Evolutionary conservation across 2,113 vertebrate genomes (phyloP), one percentile per base, ranked within the genome.

Genomic region (Poeciliopsis turrubarensis): DNA sequence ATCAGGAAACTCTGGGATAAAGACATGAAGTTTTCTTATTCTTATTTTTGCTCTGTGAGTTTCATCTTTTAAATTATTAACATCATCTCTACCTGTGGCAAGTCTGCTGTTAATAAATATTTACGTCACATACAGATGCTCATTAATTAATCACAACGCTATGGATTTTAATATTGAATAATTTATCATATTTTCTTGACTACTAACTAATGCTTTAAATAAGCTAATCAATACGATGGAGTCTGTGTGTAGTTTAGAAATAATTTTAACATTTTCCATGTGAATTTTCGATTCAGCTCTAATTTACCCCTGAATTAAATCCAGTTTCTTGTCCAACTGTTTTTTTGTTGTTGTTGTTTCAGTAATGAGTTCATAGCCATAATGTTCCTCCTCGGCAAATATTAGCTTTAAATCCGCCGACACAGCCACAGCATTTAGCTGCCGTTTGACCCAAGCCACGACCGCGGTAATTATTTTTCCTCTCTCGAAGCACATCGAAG

Each of bases 311-410:
- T n/a, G 62, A 44, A 60, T 1, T 1, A 47, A 68, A 25, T 64
- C 60, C 66, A 51, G 25, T 31, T 32, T 41, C 9, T 32, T 19
- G 4, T 39, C 34, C 30, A 37, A 7, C 22, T 0, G 32, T 22
- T 44, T 30, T 54, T 54, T 54, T 25, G 22, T 51, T 22, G 6
- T 22, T 22, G 68, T 0, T 19, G 41, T 64, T 44, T 7, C 77
- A 69, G 67, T 86, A 87, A 91, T 54, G 75, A 88, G 83, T 19
- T 19, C 1, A 6, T 65, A 15, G 82, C 54, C 6, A 5, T 62
- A 84, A 94, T 91, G 92, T 91, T 81, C 78, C 57, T 84, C 77
- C 87, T 88, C 71, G 5, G 76, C 82, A 79, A 88, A 89, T 84
- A 88, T 86, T 87, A 80, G 84, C 85, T 91, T 86, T 77, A 72